Evolutionary conservation across 2,113 vertebrate species (phyloP).

Genomic region (Podiceps cristatus): DNA sequence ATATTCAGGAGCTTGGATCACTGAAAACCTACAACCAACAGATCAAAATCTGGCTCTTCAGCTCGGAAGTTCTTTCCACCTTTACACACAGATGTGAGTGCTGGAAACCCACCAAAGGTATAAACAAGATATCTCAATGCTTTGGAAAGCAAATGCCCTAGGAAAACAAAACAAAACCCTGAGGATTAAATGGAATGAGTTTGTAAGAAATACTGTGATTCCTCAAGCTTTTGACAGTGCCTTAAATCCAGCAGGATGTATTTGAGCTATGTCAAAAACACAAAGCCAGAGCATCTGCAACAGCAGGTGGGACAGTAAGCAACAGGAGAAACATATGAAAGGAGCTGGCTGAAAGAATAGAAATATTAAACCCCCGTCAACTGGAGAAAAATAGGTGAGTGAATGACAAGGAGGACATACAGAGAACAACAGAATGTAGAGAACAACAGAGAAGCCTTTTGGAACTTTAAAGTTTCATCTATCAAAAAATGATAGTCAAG

Average conservation of each 20-base stretch:
- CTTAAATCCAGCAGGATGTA: not conserved
- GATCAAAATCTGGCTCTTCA: not conserved
- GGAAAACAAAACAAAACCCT: not conserved
- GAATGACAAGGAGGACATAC: not conserved
- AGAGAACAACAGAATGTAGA: not conserved
- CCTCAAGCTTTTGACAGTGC: not conserved
- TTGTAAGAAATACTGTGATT: not conserved
- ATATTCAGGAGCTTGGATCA: not conserved
- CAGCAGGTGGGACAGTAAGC: conserved; percentile 14
- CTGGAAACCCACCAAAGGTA: conserved; percentile 25
- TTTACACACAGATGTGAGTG: not conserved
- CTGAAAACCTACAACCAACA: not conserved
- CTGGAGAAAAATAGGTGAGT: not conserved
- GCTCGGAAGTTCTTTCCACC: not conserved
- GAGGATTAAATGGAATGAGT: conserved; percentile 8
- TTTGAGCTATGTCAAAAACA: not conserved
- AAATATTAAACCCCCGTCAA: not conserved
- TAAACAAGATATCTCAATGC: not conserved
- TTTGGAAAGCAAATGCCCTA: not conserved
- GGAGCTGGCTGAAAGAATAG: not conserved
- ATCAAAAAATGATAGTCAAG: not conserved
- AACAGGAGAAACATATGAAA: not conserved
- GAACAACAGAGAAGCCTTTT: not conserved
- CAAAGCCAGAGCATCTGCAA: not conserved
- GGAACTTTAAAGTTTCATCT: not conserved